A percentile compares a stretch with the other conserved stretches of the same genome.
Evolutionary conservation across 2,888 invertebrate genomes (phyloP).

Genomic region (Copidosoma aretas): DNA sequence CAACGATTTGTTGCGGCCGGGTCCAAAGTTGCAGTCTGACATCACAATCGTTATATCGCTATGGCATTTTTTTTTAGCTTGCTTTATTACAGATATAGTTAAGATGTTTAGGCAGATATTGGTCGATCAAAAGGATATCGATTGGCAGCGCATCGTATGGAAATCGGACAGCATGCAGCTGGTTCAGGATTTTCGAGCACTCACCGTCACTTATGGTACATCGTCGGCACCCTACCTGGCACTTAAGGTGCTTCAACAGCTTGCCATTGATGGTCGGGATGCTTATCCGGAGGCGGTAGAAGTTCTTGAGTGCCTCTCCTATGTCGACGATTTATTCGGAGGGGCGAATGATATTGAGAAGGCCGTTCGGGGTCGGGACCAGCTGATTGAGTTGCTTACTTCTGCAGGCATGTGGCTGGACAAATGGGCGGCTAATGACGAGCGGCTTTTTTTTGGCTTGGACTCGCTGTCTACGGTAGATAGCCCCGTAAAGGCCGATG

Average conservation of each 20-base stretch:
- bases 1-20: neutral
- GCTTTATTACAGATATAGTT: neutral
- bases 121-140: neutral
- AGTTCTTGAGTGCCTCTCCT: neutral
- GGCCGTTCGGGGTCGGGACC: neutral
- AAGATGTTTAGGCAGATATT: constrained; percentile 1
- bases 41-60: neutral
- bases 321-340: neutral
- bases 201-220: neutral
- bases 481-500: too few relatives aligned
- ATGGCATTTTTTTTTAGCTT: neutral
- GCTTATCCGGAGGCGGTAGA: neutral
- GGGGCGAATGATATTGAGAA: neutral
- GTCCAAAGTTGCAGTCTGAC: neutral
- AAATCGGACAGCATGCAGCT: too few relatives aligned
- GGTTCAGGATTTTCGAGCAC: neutral
- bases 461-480: too few relatives aligned
- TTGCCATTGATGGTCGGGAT: neutral
- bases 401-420: neutral
- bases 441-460: too few relatives aligned
- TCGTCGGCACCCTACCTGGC: neutral
- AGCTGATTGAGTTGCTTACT: neutral
- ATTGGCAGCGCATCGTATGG: neutral
- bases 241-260: neutral
- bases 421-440: neutral